phyloP scores from a whole-genome alignment of 1,140 invertebrate genomes.

The Aethina tumida region DNA sequence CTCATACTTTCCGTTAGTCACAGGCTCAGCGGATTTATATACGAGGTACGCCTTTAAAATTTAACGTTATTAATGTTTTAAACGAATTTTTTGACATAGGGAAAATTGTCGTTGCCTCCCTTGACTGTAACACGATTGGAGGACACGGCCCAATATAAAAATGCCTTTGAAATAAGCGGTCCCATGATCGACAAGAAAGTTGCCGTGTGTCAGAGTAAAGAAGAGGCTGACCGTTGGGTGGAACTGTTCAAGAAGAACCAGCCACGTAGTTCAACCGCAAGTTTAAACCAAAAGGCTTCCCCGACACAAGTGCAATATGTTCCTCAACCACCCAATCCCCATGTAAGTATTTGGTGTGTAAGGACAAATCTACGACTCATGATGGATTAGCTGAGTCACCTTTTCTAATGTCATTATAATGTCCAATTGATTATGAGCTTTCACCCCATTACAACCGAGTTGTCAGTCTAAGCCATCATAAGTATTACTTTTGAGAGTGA shows the following conservation, averaged over 20 bases:
- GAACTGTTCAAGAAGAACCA: conserved; percentile 59
- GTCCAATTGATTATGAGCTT: too few relatives aligned
- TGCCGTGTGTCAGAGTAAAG: conserved; percentile 73
- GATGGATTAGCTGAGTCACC: not conserved
- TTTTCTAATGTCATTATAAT: too few relatives aligned
- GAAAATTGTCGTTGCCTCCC: conserved; percentile 79
- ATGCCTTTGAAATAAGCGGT: conserved; percentile 89
- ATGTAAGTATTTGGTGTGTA: conserved; percentile 40
- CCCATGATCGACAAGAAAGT: conserved; percentile 83
- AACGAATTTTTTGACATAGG: conserved; percentile 48
- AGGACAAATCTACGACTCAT: not conserved
- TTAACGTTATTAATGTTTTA: too few relatives aligned
- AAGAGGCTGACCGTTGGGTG: conserved; percentile 81
- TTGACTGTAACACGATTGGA: conserved; percentile 68
- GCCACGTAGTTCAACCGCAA: conserved; percentile 30
- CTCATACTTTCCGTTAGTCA: conserved; percentile 86
- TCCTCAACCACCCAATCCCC: conserved; percentile 39
- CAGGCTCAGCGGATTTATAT: conserved; percentile 88
- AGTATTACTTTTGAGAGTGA: too few relatives aligned
- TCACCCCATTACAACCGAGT: not conserved
- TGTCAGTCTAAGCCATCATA: not conserved
- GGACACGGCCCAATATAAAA: conserved; percentile 68
- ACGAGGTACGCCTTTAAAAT: conserved; percentile 75
- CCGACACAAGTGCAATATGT: conserved; percentile 35
- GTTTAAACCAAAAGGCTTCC: conserved; percentile 29